Evolutionary conservation across 2,888 invertebrate species (phyloP), one percentile per base, ranked within the genome.

Genomic region (Silvanus unidentatus): DNA sequence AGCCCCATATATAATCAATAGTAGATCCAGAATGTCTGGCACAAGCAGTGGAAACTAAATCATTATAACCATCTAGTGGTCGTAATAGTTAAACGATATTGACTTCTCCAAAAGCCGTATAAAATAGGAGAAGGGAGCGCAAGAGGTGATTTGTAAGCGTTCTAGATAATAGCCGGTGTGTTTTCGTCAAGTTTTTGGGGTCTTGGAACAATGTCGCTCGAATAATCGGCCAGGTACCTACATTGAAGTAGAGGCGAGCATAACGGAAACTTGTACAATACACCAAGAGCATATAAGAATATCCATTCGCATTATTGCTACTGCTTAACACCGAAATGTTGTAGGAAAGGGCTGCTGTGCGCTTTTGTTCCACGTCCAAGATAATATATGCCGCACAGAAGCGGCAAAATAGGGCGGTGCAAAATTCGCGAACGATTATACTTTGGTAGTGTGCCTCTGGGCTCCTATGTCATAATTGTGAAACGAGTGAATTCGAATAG

Each of bases 41-140:
- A 53, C 58, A 55, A 66, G 58, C 63, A 62, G 59, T 56, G 58
- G 60, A 59, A 62, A 60, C 57, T 66, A 66, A 68, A 68, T 68
- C 65, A 68, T 66, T 65, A 59, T 59, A 42, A 48, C 52, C 49
- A 45, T 48, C 22, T 27, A 41, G 53, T 49, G 53, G 57, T 57
- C 60, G 60, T 64, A 60, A 66, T 65, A 65, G 65, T 65, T 66
- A 65, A 66, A 63, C 65, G 65, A 64, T 66, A 65, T 64, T 63
- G 67, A 65, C 64, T 67, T 63, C 56, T 55, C 56, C 58, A 61
- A 61, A 55, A 11, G 37, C 37, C 37, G 12, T 22, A 22, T 22
- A 22, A 22, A 22, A 22, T 22, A 22, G 22, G 22, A 1, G 39
- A 6, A 38, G 43, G 43, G 35, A 13, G 28, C 37, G 16, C 36